Percentiles rank a stretch among this genome's conserved stretches.
Conservation (phyloP, 2,113 vertebrate species). For the Columba janthina region DNA sequence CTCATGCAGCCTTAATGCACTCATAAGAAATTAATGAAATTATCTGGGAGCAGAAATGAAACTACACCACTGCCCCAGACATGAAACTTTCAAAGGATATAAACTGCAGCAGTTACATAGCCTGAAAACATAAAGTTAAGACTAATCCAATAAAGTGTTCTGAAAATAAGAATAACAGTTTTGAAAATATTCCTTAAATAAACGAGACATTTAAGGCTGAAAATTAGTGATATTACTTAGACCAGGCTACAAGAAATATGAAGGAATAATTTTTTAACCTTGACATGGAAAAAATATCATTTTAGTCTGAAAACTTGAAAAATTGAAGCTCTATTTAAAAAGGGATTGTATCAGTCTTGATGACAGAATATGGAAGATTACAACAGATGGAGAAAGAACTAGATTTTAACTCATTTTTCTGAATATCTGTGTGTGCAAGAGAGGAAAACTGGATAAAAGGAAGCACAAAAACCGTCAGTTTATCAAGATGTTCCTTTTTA, state of each 20-base stretch:
- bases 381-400: neutral
- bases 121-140: neutral
- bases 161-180: constrained; percentile 11
- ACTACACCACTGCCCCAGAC: neutral
- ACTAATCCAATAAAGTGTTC: neutral
- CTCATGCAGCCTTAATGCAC: neutral
- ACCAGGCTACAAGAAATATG: neutral
- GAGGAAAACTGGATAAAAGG: neutral
- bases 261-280: neutral
- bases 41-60: neutral
- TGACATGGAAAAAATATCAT: neutral
- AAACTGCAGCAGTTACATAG: neutral
- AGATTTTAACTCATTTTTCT: neutral
- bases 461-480: neutral
- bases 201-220: neutral
- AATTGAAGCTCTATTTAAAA: neutral
- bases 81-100: neutral
- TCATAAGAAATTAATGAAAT: neutral
- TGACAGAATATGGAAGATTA: neutral
- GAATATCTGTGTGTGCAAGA: neutral
- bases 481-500: neutral
- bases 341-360: neutral
- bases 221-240: neutral
- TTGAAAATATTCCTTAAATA: neutral
- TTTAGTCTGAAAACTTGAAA: neutral